A percentile compares a stretch with the other conserved stretches of the same genome.
Evolutionary conservation across 2,113 vertebrate species (phyloP).

Genomic region (Syrmaticus mikado): DNA sequence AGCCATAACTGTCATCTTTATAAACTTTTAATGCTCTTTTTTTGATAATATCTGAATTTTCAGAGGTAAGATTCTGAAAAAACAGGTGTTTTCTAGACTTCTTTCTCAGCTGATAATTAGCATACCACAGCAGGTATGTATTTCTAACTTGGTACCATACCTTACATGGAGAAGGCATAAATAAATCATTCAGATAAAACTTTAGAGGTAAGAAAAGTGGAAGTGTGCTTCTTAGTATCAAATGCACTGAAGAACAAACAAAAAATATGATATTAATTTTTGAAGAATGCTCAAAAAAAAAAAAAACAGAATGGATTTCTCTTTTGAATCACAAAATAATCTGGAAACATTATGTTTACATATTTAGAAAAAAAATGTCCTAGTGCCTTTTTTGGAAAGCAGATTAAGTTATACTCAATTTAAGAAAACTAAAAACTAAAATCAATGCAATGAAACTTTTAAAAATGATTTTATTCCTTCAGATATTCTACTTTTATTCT

Average conservation of each 20-base stretch:
- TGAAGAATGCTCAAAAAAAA: not conserved
- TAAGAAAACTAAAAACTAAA: too few relatives aligned
- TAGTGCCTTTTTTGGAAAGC: too few relatives aligned
- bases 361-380: not conserved
- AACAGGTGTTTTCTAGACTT: too few relatives aligned
- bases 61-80: too few relatives aligned
- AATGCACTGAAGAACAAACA: not conserved
- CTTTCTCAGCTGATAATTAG: too few relatives aligned
- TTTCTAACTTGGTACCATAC: too few relatives aligned
- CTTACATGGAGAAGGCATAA: too few relatives aligned
- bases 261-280: not conserved
- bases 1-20: too few relatives aligned
- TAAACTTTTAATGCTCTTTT: too few relatives aligned
- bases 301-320: not conserved
- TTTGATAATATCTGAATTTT: too few relatives aligned
- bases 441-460: not conserved
- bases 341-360: rapidly evolving
- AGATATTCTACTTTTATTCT: not conserved
- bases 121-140: too few relatives aligned
- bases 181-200: too few relatives aligned
- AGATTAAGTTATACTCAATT: not conserved
- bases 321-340: not conserved
- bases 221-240: not conserved
- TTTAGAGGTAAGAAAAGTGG: not conserved
- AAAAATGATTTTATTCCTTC: not conserved